A percentile compares a stretch with the other conserved stretches of the same genome.
These are phyloP conservation scores for Erynnis tages DNA, from an alignment of 2,888 invertebrate genomes.

Conservation along the genomic window DNA sequence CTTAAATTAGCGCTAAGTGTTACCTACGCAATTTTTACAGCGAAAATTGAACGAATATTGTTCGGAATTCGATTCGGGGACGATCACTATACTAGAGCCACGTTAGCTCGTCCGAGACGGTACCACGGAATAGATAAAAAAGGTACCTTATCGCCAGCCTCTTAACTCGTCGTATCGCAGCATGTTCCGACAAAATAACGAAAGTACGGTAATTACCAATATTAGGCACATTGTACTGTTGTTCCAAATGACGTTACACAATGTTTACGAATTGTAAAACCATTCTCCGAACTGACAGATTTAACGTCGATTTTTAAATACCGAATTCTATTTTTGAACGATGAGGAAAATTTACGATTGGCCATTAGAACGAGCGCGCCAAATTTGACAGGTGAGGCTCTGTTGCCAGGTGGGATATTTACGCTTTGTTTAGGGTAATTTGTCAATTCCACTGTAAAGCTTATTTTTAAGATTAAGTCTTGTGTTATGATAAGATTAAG, in stretches of 20 bases:
- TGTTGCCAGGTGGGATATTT: constrained; percentile 3
- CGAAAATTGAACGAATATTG: neutral
- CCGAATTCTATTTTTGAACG: constrained; percentile 13
- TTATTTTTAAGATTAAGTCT: neutral
- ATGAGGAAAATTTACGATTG: constrained; percentile 17
- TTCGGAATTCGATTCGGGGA: too few species aligned
- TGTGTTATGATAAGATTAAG: too few species aligned
- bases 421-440: neutral
- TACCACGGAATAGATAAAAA: too few species aligned
- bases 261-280: constrained; percentile 22
- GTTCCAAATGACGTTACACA: constrained; percentile 3
- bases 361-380: constrained; percentile 7
- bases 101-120: too few species aligned
- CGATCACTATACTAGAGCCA: neutral
- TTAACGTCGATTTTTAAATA: constrained; percentile 21
- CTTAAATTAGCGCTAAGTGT: neutral
- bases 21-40: neutral
- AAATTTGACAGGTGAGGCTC: constrained; percentile 16
- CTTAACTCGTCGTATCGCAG: too few species aligned
- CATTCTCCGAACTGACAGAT: constrained; percentile 18
- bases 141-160: too few species aligned
- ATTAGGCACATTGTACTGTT: neutral
- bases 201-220: too few species aligned
- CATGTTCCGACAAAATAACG: too few species aligned
- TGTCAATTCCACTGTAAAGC: neutral